Evolutionary conservation across 2,888 invertebrate species (phyloP).

Genomic region (Amphimallon solstitiale): DNA sequence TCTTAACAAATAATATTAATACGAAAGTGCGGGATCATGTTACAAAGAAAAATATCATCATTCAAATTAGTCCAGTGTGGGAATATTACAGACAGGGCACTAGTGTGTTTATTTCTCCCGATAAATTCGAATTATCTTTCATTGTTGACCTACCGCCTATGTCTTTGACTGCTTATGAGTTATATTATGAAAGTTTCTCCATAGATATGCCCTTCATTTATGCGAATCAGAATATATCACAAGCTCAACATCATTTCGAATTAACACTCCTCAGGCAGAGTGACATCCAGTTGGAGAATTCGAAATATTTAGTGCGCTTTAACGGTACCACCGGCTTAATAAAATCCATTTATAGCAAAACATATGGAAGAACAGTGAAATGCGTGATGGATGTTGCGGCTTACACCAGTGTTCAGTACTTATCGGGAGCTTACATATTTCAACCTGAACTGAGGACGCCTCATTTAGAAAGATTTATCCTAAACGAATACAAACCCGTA

Average conservation of each 20-base stretch:
- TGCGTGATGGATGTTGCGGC: neutral
- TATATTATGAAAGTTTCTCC: neutral
- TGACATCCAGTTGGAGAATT: slow-evolving; percentile 3
- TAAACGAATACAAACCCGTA: neutral
- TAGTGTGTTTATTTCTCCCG: neutral
- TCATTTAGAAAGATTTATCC: neutral
- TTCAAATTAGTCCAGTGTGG: slow-evolving; percentile 30
- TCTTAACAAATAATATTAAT: slow-evolving; percentile 13
- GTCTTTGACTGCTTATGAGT: slow-evolving; percentile 14
- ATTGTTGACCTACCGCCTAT: slow-evolving; percentile 14
- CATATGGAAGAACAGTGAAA: neutral
- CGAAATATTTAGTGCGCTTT: slow-evolving; percentile 3
- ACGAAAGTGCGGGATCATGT: neutral
- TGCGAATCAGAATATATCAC: slow-evolving; percentile 11
- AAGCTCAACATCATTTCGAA: slow-evolving; percentile 1
- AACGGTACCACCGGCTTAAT: slow-evolving; percentile 1
- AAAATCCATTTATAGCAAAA: neutral
- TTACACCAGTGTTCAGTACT: slow-evolving; percentile 1
- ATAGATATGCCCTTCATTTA: slow-evolving; percentile 1
- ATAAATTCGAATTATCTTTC: slow-evolving; percentile 21
- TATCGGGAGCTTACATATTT: slow-evolving; percentile 24
- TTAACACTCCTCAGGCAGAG: neutral
- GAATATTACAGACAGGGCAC: neutral
- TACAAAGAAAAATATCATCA: neutral
- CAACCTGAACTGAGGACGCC: neutral